phyloP scores from a whole-genome alignment of 2,888 invertebrate species.

The Trileptium ribeirensis region DNA sequence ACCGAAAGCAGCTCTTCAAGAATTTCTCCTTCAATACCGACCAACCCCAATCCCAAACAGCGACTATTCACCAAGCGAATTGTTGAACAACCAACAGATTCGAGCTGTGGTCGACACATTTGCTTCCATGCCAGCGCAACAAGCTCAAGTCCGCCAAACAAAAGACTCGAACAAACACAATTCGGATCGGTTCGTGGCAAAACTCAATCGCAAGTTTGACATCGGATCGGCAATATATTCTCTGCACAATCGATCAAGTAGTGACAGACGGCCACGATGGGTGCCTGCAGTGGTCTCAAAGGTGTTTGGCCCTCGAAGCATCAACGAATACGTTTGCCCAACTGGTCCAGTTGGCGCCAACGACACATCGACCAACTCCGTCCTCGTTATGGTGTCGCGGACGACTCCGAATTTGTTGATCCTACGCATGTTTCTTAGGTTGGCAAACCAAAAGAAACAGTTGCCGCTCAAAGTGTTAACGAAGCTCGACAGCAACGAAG shows the following conservation, averaged over 20 bases:
- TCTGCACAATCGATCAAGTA: conserved; percentile 13
- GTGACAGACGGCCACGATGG: conserved; percentile 17
- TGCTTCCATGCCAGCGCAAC: conserved; percentile 13
- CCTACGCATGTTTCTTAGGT: too few relatives aligned
- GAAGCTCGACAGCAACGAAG: too few relatives aligned
- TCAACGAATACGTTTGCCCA: conserved; percentile 17
- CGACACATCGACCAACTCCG: conserved; percentile 24
- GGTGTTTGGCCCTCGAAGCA: not conserved
- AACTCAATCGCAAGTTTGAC: not conserved
- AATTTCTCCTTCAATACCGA: conserved; percentile 26
- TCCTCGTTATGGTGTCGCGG: conserved; percentile 16
- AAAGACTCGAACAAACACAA: conserved; percentile 6
- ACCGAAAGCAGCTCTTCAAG: conserved; percentile 24
- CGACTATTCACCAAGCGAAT: conserved; percentile 26
- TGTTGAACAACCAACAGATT: conserved; percentile 18
- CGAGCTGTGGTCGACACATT: not conserved
- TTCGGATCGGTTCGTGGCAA: not conserved
- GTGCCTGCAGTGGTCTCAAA: conserved; percentile 24
- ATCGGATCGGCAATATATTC: not conserved
- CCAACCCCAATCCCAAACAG: conserved; percentile 10
- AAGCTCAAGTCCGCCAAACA: conserved; percentile 20
- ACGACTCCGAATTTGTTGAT: conserved; percentile 3
- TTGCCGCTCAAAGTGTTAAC: too few relatives aligned
- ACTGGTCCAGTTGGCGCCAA: conserved; percentile 22
- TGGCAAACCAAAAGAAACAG: too few relatives aligned